Evolutionary conservation across 2,888 invertebrate species (phyloP).

Genomic region (Pollenia angustigena): DNA sequence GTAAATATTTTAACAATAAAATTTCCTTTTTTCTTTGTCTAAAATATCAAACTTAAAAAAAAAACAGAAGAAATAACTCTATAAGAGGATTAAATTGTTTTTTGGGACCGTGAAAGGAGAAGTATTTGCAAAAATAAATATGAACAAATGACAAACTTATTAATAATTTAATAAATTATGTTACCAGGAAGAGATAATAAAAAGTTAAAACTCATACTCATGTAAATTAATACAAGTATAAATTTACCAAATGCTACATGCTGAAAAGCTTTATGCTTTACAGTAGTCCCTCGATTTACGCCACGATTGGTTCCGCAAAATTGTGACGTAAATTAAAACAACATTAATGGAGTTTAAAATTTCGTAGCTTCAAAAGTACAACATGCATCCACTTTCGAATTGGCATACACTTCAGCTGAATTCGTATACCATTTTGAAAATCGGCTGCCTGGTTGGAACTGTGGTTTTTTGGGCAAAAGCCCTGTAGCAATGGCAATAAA

Average conservation of each 20-base stretch:
- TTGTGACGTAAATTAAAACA: too few relatives aligned
- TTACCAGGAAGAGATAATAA: conserved; percentile 60
- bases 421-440: too few relatives aligned
- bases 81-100: conserved; percentile 61
- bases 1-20: background rate
- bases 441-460: too few relatives aligned
- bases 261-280: too few relatives aligned
- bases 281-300: too few relatives aligned
- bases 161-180: conserved; percentile 68
- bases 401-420: too few relatives aligned
- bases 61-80: background rate
- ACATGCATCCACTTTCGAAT: too few relatives aligned
- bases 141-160: conserved; percentile 63
- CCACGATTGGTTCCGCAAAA: too few relatives aligned
- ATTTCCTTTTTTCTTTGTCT: conserved; percentile 34
- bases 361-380: too few relatives aligned
- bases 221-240: background rate
- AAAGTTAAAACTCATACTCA: conserved; percentile 10
- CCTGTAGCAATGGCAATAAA: too few relatives aligned
- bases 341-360: too few relatives aligned
- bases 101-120: background rate
- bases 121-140: conserved; percentile 32
- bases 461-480: too few relatives aligned
- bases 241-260: background rate
- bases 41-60: background rate